phyloP scores from a whole-genome alignment of 2,797 vertebrate species.

The Neoniphon sammara region DNA sequence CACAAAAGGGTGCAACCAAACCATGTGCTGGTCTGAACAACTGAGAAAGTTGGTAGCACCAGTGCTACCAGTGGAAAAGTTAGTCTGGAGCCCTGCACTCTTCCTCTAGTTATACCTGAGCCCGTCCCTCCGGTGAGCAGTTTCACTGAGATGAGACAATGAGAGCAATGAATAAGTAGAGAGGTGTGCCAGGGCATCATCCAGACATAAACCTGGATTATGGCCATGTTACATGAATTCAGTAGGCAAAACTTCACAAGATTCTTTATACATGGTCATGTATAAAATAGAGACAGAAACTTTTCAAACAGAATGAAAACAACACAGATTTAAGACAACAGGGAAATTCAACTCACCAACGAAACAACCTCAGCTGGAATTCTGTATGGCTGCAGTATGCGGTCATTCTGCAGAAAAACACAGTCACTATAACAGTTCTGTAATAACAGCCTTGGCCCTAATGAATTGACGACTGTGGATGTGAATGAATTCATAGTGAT shows the following conservation, averaged over 20 bases:
- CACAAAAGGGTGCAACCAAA: too few species aligned
- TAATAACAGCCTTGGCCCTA: too few species aligned
- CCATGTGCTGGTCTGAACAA: too few species aligned
- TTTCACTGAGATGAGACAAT: too few species aligned
- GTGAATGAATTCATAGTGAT: too few species aligned
- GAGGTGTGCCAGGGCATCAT: not conserved
- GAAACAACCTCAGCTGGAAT: not conserved
- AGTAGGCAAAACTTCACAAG: not conserved
- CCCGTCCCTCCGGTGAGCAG: too few species aligned
- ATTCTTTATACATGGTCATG: not conserved
- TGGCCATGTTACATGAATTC: not conserved
- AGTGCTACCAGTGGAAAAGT: too few species aligned
- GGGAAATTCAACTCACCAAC: not conserved
- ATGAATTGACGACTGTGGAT: too few species aligned
- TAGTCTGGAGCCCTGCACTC: too few species aligned
- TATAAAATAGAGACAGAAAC: not conserved
- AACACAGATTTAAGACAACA: not conserved
- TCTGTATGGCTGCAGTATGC: not conserved
- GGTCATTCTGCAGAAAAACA: not conserved
- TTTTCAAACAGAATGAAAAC: not conserved
- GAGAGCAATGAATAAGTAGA: not conserved
- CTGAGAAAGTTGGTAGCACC: too few species aligned
- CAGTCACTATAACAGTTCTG: too few species aligned
- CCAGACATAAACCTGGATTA: not conserved
- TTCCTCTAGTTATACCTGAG: too few species aligned